Evolutionary conservation across 2,797 vertebrate species (phyloP), one percentile per base, ranked within the genome.

Genomic region (Bradypodion ventrale): DNA sequence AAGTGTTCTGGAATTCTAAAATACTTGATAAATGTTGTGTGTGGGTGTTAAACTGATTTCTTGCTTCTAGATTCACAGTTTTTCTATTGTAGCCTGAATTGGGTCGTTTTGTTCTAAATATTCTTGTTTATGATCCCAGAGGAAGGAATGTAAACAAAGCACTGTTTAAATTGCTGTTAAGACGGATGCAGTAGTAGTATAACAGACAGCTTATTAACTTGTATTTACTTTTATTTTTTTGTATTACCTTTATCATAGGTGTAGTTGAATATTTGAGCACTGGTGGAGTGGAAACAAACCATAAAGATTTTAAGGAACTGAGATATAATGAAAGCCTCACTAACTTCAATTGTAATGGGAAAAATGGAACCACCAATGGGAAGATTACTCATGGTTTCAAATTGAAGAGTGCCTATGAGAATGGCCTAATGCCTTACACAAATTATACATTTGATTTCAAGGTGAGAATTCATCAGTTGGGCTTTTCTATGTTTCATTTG

Each of bases 371-470:
- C 83, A 97, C 97, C 93, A 98, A 97, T 68, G 97, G 97, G 95
- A 97, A 97, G 95, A 99, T 99, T 95, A 99, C 98, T n/a, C 98
- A 99, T 37, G 98, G 97, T 95, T 99, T 99, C 97, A 98, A 98
- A 96, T 96, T 99, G 89, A 98, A 99, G 97, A 99, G 97, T 96
- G 97, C 98, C 94, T 99, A 99, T 78, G 98, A 99, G 95, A 97
- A 97, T 77, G 97, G 97, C 96, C 96, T 99, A 94, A 99, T 99
- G 98, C 98, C 98, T 98, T 99, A 98, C 77, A 99, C 98, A 80
- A 99, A 99, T 96, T 99, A 99, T 92, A 99, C 98, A 46, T 98
- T 97, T 74, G 98, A 99, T 93, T 99, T 99, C 94, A 98, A 97
- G 97, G 97, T 97, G 89, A 93, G 87, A 81, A 37, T 75, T 69